phyloP scores from a whole-genome alignment of 2,113 vertebrate genomes.

The Aptenodytes forsteri region DNA sequence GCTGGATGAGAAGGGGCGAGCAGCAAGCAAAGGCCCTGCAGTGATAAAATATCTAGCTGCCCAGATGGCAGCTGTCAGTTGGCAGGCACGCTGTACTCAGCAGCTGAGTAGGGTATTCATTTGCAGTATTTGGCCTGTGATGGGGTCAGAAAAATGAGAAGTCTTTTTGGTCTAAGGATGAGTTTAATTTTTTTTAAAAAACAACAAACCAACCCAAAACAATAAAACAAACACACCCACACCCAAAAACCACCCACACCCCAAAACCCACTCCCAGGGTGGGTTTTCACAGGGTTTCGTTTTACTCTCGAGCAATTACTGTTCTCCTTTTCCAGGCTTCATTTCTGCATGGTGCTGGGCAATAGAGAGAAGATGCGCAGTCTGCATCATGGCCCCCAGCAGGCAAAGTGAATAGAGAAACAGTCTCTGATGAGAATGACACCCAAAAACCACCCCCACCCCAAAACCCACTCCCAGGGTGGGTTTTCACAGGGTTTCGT shows the following conservation, averaged over 20 bases:
- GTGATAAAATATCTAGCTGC: background rate
- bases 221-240: background rate
- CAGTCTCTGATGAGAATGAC: background rate
- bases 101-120: background rate
- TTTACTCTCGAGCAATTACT: background rate
- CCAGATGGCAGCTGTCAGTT: background rate
- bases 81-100: background rate
- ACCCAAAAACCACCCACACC: background rate
- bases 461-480: background rate
- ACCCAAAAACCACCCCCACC: background rate
- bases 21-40: background rate
- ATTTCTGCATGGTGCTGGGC: background rate
- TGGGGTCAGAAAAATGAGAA: background rate
- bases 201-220: background rate
- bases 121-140: background rate
- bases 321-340: background rate
- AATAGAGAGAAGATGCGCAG: background rate
- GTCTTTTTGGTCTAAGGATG: background rate
- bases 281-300: background rate
- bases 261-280: background rate
- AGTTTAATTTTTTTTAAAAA: background rate
- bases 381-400: background rate
- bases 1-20: background rate
- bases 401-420: background rate
- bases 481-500: background rate